Base-by-base conservation (phyloP, 2,888 invertebrate genomes). In the Anagyrus pseudococci region DNA sequence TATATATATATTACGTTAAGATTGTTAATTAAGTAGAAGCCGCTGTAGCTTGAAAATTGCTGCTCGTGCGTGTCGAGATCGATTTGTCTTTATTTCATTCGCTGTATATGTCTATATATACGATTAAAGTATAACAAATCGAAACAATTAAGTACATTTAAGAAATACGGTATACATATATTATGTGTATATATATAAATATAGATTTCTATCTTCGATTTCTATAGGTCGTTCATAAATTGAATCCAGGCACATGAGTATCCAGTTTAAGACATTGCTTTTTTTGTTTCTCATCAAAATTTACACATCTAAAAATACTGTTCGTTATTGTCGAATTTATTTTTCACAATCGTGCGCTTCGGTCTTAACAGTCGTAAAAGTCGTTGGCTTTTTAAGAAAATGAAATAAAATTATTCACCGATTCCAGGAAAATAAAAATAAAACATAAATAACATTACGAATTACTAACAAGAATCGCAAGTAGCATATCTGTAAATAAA, bases 301-400 rank as follows among this genome's bases (percentile, higher is more conserved):
- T 47, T 52, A 72, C 76, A 75, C 72, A 73, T 76, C 73, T 79
- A 77, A 77, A 79, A 80, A 79, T 79, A 79, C 77, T 79, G 77
- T 73, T 78, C 74, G 71, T 73, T 71, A 68, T 71, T 19, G 44
- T 74, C 75, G 70, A 77, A 77, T 72, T 71, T 68, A 70, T 68
- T 58, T 62, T 64, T 17, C 15, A 53, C 19, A 29, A 13, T 37
- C 33, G 41, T 48, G 41, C 29, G 47, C 13, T 48, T 37, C 33
- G 8, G 15, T 37, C 10, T 13, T 2, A 37, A 37, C 15, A 8
- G 8, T 8, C 33, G 2, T 37, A 37, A 10, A 4, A 37, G 2
- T 2, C 10, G 13, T 15, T 15, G 3, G 10, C 15, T 29, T 37
- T 37, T 37, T 15, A 37, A 37, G 15, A 37, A 37, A 3, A 15